Evolutionary conservation across 1,140 invertebrate species (phyloP).

Genomic region (Pogonomyrmex californicus): DNA sequence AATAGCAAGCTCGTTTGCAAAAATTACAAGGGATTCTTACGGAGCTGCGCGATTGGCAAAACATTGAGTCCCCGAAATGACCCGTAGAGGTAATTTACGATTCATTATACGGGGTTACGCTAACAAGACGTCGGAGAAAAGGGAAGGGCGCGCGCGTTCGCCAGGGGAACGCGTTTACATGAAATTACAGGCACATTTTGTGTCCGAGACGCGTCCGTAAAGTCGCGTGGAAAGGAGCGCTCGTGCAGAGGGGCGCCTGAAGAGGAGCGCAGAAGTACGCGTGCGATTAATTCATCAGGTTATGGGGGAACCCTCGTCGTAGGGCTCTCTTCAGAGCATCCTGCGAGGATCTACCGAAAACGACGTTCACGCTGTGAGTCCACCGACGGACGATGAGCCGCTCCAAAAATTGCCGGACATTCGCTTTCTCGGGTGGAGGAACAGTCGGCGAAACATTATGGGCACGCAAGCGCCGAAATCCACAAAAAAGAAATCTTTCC

Average conservation of each 20-base stretch:
- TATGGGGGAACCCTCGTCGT: slow-evolving; percentile 56
- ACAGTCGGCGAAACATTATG: slow-evolving; percentile 70
- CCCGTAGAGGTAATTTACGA: slow-evolving; percentile 69
- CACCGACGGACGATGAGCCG: slow-evolving; percentile 50
- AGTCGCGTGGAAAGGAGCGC: slow-evolving; percentile 43
- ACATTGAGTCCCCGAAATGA: slow-evolving; percentile 37
- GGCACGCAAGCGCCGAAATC: slow-evolving; percentile 68
- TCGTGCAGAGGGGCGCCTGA: neutral
- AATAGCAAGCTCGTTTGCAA: neutral
- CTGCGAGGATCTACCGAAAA: slow-evolving; percentile 49
- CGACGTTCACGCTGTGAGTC: slow-evolving; percentile 71
- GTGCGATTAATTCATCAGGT: slow-evolving; percentile 76
- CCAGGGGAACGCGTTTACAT: slow-evolving; percentile 31
- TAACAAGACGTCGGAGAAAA: slow-evolving; percentile 68
- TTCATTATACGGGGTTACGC: slow-evolving; percentile 74
- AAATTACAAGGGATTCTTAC: neutral
- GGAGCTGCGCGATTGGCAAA: slow-evolving; percentile 21
- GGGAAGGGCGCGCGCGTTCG: slow-evolving; percentile 25
- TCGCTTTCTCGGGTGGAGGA: slow-evolving; percentile 25
- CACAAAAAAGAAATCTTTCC: slow-evolving; percentile 68
- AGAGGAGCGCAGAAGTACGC: slow-evolving; percentile 58
- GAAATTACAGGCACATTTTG: slow-evolving; percentile 64
- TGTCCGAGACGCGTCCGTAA: slow-evolving; percentile 65
- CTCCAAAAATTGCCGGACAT: slow-evolving; percentile 62
- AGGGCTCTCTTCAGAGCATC: neutral